phyloP scores from a whole-genome alignment of 2,888 invertebrate species.

The Acanthopleura granulata region DNA sequence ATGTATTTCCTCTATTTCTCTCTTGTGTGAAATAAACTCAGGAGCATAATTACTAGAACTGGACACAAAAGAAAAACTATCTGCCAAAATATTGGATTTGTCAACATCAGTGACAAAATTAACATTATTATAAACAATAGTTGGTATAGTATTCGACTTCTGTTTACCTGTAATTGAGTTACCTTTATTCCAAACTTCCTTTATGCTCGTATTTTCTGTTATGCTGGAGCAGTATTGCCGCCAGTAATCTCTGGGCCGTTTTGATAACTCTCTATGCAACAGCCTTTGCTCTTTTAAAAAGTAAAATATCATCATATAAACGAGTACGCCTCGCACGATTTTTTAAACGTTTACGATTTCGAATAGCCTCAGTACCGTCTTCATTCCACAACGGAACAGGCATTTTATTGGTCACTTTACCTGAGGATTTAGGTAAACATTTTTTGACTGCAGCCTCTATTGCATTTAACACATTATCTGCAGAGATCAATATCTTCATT shows the following conservation, averaged over 20 bases:
- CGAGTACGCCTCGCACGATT: neutral
- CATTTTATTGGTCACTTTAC: neutral
- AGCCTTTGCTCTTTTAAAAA: neutral
- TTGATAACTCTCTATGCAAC: neutral
- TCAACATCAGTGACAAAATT: conserved; percentile 11
- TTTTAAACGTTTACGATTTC: neutral
- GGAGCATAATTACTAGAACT: neutral
- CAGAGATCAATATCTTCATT: neutral
- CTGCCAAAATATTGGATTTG: neutral
- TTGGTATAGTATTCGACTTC: neutral
- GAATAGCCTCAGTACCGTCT: neutral
- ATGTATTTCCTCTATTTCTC: neutral
- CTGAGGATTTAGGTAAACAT: neutral
- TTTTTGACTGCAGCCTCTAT: neutral
- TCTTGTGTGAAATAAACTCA: neutral
- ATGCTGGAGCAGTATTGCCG: neutral
- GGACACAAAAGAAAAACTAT: neutral
- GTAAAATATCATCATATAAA: neutral
- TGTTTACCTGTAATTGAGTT: neutral
- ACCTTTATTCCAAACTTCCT: neutral
- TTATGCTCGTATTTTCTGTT: neutral
- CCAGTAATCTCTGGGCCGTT: neutral
- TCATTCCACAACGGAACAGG: conserved; percentile 17
- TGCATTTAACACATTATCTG: neutral
- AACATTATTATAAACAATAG: neutral